Conservation (phyloP, 2,888 invertebrate genomes). For the Idaea straminata region DNA sequence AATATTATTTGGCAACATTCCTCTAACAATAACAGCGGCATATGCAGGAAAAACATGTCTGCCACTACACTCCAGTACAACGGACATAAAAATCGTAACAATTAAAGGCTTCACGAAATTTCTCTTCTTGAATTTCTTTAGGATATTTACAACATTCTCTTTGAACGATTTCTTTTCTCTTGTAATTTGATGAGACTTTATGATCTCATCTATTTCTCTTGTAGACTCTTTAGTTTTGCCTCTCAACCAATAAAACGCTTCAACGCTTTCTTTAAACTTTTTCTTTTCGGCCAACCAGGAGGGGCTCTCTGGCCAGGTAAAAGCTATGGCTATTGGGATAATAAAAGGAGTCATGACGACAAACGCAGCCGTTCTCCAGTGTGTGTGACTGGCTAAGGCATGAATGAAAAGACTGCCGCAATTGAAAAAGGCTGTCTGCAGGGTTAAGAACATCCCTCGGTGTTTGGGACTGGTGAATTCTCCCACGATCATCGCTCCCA, state of each 20-base stretch:
- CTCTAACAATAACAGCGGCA: slow-evolving; percentile 50
- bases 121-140: slow-evolving; percentile 44
- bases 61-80: slow-evolving; percentile 51
- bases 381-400: slow-evolving; percentile 27
- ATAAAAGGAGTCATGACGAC: slow-evolving; percentile 26
- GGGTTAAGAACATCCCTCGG: slow-evolving; percentile 35
- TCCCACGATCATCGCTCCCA: slow-evolving; percentile 39
- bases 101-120: slow-evolving; percentile 53
- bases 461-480: slow-evolving; percentile 34
- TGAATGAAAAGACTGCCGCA: slow-evolving; percentile 31
- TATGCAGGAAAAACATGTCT: slow-evolving; percentile 56
- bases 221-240: slow-evolving; percentile 59
- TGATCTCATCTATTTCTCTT: slow-evolving; percentile 46
- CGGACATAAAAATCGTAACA: slow-evolving; percentile 38
- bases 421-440: slow-evolving; percentile 28
- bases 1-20: slow-evolving; percentile 40
- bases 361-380: slow-evolving; percentile 38
- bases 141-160: slow-evolving; percentile 26
- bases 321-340: slow-evolving; percentile 21
- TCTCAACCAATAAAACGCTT: slow-evolving; percentile 67
- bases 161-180: slow-evolving; percentile 13
- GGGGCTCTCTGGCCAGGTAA: slow-evolving; percentile 38
- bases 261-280: slow-evolving; percentile 25
- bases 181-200: slow-evolving; percentile 36
- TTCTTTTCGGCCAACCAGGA: slow-evolving; percentile 5